phyloP scores from a whole-genome alignment of 2,113 vertebrate genomes.

The Aldabrachelys gigantea region DNA sequence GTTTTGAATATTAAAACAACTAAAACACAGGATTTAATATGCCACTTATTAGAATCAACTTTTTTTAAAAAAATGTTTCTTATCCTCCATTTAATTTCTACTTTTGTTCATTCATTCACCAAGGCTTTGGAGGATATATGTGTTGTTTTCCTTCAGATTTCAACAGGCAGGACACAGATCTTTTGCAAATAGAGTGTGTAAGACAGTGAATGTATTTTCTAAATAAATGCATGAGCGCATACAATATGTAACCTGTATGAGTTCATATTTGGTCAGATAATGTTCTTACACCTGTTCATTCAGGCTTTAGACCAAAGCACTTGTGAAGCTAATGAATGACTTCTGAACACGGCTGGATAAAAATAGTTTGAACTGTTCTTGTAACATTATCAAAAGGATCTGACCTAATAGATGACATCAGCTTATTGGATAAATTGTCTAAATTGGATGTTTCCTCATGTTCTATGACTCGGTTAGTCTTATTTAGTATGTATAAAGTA shows the following conservation, averaged over 20 bases:
- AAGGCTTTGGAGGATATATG: not conserved
- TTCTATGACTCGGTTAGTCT: slow-evolving; percentile 60
- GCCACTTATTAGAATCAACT: not conserved
- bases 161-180: not conserved
- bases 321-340: slow-evolving; percentile 69
- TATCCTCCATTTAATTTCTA: not conserved
- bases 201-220: slow-evolving; percentile 48
- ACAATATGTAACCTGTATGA: slow-evolving; percentile 64
- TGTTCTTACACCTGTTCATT: slow-evolving; percentile 78
- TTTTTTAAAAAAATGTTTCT: not conserved
- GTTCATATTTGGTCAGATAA: slow-evolving; percentile 73
- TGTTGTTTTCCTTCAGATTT: slow-evolving; percentile 28
- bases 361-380: slow-evolving; percentile 76
- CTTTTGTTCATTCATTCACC: not conserved
- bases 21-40: not conserved
- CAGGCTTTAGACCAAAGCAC: slow-evolving; percentile 73
- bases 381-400: slow-evolving; percentile 67
- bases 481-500: slow-evolving; percentile 71
- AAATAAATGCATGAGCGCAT: slow-evolving; percentile 55
- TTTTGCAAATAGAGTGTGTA: slow-evolving; percentile 2
- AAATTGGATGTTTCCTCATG: slow-evolving; percentile 77
- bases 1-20: not conserved
- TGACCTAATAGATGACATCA: slow-evolving; percentile 61
- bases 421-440: slow-evolving; percentile 65
- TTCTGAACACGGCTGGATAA: slow-evolving; percentile 66